Evolutionary conservation across 1,140 invertebrate species (phyloP), one percentile per base, ranked within the genome.

Genomic region (Bombus vancouverensis): DNA sequence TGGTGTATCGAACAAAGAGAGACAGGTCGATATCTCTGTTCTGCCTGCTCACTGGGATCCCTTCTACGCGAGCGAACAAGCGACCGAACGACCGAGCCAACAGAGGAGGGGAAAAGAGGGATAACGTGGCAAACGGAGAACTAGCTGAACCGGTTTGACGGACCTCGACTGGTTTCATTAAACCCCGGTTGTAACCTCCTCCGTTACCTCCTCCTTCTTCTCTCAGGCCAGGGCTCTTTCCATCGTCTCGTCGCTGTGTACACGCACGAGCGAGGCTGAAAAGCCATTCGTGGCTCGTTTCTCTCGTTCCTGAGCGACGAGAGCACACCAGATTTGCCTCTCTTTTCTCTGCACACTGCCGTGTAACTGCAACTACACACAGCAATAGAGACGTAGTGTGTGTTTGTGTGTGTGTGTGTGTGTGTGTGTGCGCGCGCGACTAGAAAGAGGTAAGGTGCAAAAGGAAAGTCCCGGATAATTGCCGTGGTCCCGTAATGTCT

Each of bases 151-250:
- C 92, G 94, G 94, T 94, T 95, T 90, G 86, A 89, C 92, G 88
- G 90, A 89, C 85, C 89, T 91, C 92, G 89, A 93, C 89, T 90
- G 92, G 92, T 94, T 94, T 94, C 93, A 93, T 95, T 94, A 94
- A 95, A 95, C 93, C 90, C 91, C 93, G 89, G 89, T 92, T 92
- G 90, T 91, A 91, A 90, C 91, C 93, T 92, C 91, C 88, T 79
- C 79, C 88, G 77, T 73, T 62, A 66, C 82, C 87, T 81, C 74
- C 87, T 81, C 10, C 78, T 85, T 68, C 66, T 72, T 70, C 71
- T 72, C 32, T 47, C 39, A 2, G 47, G 70, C 71, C 71, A 68
- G 32, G 66, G n/a, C 87, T 81, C 89, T 57, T 88, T 81, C 76
- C 76, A 83, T 76, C 85, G 71, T 72, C 72, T 86, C 75, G 74